phyloP scores from a whole-genome alignment of 2,888 invertebrate genomes.

The Drosophila quinaria region DNA sequence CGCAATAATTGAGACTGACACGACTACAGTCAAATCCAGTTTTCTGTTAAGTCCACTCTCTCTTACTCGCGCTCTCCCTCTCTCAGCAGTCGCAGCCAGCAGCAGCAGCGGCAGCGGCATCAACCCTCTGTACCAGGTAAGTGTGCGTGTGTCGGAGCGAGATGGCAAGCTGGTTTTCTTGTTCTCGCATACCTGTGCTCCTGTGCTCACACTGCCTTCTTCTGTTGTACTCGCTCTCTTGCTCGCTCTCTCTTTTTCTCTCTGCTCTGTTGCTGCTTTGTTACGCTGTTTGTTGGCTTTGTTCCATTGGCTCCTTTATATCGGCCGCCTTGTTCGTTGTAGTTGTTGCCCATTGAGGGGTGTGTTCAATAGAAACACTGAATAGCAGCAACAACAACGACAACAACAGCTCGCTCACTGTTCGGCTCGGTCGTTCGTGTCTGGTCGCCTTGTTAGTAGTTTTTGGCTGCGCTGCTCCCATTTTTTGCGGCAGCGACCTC shows the following conservation, averaged over 20 bases:
- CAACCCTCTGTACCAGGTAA: conserved; percentile 57
- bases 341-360: conserved; percentile 80
- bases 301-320: conserved; percentile 81
- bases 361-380: conserved; percentile 81
- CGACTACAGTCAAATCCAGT: conserved; percentile 77
- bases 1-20: conserved; percentile 75
- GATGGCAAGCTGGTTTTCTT: conserved; percentile 45
- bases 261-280: conserved; percentile 54
- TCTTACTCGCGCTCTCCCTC: conserved; percentile 20
- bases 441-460: conserved; percentile 60
- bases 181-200: conserved; percentile 46
- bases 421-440: conserved; percentile 75
- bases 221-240: conserved; percentile 45
- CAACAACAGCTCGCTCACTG: conserved; percentile 49
- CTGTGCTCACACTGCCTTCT: conserved; percentile 33
- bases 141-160: conserved; percentile 37
- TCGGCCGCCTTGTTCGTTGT: conserved; percentile 76
- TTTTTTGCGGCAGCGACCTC: conserved; percentile 68
- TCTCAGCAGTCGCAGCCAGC: conserved; percentile 15
- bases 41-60: conserved; percentile 43
- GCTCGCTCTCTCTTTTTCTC: conserved; percentile 26
- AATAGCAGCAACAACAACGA: conserved; percentile 64
- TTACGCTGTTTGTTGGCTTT: conserved; percentile 71
- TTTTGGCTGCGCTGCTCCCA: conserved; percentile 64
- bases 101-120: conserved; percentile 20